A percentile compares a stretch with the other conserved stretches of the same genome.
phyloP scores from a whole-genome alignment of 2,113 vertebrate genomes.

The Nannobrachium achirus region DNA sequence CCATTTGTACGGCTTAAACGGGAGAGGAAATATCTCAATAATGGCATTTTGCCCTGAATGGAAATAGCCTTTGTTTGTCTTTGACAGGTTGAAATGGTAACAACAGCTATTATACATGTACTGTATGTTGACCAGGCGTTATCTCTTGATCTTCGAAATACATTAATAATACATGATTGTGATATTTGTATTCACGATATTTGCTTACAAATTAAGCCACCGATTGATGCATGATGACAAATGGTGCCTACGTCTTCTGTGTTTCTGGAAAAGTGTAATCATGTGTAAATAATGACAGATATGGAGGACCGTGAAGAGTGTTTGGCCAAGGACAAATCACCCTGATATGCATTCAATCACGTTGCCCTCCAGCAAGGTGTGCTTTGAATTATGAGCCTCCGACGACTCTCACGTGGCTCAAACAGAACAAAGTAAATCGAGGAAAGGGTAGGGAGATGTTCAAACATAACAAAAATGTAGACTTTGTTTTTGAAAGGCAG shows the following conservation, averaged over 20 bases:
- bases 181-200: not conserved
- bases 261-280: not conserved
- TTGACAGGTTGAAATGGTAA: not conserved
- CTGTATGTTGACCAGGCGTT: not conserved
- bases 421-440: constrained; percentile 25
- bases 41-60: not conserved
- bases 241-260: not conserved
- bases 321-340: constrained; percentile 5
- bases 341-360: constrained; percentile 11
- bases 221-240: not conserved
- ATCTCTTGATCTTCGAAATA: not conserved
- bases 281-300: not conserved
- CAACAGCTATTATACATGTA: no score
- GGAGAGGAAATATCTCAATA: constrained; percentile 33
- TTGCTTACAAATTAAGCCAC: not conserved
- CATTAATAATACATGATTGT: not conserved
- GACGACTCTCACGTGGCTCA: constrained; percentile 25
- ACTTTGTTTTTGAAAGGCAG: not conserved
- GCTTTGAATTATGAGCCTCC: not conserved
- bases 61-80: constrained; percentile 4
- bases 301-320: not conserved
- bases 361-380: not conserved
- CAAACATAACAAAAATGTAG: constrained; percentile 27
- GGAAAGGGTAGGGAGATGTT: constrained; percentile 9
- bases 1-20: constrained; percentile 20